Conservation (phyloP, 1,140 invertebrate genomes). For the Plutomurus gul region DNA sequence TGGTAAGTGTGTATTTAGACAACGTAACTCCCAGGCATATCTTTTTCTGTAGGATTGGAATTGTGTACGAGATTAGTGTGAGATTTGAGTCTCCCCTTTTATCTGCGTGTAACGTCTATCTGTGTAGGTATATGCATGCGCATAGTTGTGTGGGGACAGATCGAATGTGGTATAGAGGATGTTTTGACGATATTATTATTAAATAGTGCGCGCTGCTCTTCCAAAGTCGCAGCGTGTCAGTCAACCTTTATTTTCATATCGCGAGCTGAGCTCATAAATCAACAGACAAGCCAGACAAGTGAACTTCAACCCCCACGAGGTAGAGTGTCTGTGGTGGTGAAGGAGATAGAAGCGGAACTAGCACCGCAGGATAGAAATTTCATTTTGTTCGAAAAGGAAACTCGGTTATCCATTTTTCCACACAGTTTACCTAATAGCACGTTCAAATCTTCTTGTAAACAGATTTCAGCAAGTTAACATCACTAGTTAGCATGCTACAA, state of each 20-base stretch:
- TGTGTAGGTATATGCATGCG: background rate
- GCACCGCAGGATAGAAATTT: background rate
- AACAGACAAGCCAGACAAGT: background rate
- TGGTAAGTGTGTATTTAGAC: too few species aligned
- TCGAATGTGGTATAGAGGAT: background rate
- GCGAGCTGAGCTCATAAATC: background rate
- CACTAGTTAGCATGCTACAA: too few species aligned
- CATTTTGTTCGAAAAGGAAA: too few species aligned
- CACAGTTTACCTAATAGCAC: too few species aligned
- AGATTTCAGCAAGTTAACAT: too few species aligned
- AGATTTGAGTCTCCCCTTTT: too few species aligned
- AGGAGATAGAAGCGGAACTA: background rate
- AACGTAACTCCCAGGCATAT: too few species aligned
- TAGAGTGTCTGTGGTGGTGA: background rate
- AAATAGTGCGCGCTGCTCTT: background rate
- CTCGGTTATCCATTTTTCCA: background rate
- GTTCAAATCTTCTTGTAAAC: too few species aligned
- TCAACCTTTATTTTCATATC: conserved; percentile 13
- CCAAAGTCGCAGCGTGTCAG: background rate
- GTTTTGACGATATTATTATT: conserved; percentile 1
- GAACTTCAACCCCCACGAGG: background rate
- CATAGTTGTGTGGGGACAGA: background rate
- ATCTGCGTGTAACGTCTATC: too few species aligned
- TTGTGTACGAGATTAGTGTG: too few species aligned
- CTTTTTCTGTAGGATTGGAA: too few species aligned